Base-by-base conservation (phyloP, 1,140 invertebrate genomes). In the Ostrea edulis region DNA sequence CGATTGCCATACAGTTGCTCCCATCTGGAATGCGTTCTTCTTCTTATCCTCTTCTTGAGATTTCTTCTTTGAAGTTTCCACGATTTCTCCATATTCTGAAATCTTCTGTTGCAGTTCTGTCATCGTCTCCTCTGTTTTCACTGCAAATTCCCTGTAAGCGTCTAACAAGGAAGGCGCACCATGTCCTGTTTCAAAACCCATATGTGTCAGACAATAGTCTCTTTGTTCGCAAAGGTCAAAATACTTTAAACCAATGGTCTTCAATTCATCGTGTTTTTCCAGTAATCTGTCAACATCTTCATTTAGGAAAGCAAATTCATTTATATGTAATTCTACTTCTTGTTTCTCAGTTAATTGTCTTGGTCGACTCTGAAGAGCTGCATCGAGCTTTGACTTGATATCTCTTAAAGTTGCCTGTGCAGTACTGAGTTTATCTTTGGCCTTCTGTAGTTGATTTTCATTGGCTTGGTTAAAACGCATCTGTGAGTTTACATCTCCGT, bases 271-370 rank as follows among this genome's bases (percentile, higher is more conserved):
- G 62, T 90, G 90, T 65, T 90, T 87, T 11, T 87, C 82, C 29
- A 91, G 14, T n/a, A 91, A 87, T 12, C 87, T 62, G 55, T 92
- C 90, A 29, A 92, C 77, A 85, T 91, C 89, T 7, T 89, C 89
- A 9, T 83, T 77, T 12, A 90, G 35, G 62, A 89, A 91, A 7
- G 82, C 51, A 58, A 87, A 88, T 62, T 91, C 71, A 58, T 87
- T 65, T 14, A 81, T 25, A 51, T 89, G 68, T 44, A 86, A 25
- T 22, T 53, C 77, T 35, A 54, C 86, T 71, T 90, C 82, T 14
- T 88, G 87, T 82, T 86, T 82, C n/a, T 82, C 82, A 8, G 54
- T 88, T 51, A 68, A 17, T 25, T 25, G 20, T 89, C 83, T 51
- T 51, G 77, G 82, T 9, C 83, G 82, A 52, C 83, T 62, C 4